Conservation (phyloP, 1,140 invertebrate genomes). For the Drosophila ficusphila region DNA sequence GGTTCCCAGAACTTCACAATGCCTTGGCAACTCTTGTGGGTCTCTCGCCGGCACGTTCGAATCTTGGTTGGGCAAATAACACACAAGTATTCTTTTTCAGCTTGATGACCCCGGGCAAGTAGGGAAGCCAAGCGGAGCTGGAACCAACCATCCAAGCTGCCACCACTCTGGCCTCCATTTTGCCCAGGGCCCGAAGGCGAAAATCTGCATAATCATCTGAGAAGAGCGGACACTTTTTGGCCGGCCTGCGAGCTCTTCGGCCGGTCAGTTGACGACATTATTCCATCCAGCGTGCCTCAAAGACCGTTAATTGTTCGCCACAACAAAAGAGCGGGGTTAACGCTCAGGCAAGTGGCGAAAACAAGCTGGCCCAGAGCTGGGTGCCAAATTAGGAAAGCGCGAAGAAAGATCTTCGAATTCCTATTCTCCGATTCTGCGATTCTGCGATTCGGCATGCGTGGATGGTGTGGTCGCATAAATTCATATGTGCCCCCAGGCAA, state of each 20-base stretch:
- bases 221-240: slow-evolving; percentile 66
- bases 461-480: slow-evolving; percentile 17
- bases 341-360: slow-evolving; percentile 65
- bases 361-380: not conserved
- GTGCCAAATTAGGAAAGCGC: not conserved
- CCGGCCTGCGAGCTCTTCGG: slow-evolving; percentile 69
- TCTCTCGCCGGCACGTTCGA: not conserved
- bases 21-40: no score
- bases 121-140: slow-evolving; percentile 27
- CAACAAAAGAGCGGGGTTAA: slow-evolving; percentile 48
- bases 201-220: slow-evolving; percentile 70
- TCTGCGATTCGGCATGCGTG: no score
- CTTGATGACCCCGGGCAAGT: slow-evolving; percentile 14
- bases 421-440: slow-evolving; percentile 5
- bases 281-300: slow-evolving; percentile 19
- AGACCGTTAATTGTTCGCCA: slow-evolving; percentile 20
- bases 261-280: slow-evolving; percentile 60
- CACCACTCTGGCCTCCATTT: slow-evolving; percentile 2
- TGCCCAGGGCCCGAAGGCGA: not conserved
- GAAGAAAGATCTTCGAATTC: slow-evolving; percentile 19
- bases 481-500: slow-evolving; percentile 1
- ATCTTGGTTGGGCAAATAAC: slow-evolving; percentile 6
- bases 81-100: slow-evolving; percentile 18
- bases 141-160: slow-evolving; percentile 16
- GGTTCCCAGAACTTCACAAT: no score